Evolutionary conservation across 2,797 vertebrate genomes (phyloP), one percentile per base, ranked within the genome.

Genomic region (Pelodytes ibericus): DNA sequence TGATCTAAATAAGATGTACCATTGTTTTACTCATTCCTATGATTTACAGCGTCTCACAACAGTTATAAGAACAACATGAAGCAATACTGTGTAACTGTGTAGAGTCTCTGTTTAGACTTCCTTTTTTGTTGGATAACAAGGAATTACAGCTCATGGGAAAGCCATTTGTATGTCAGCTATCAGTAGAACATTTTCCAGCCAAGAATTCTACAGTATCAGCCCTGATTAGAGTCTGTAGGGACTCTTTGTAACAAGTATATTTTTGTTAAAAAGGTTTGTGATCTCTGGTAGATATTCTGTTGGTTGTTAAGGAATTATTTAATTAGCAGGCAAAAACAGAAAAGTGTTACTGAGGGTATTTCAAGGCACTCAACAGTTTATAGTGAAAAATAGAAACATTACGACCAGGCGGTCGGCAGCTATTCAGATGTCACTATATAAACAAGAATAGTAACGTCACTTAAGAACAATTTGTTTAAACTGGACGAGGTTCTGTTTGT

Each of bases 391-490:
- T 31, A 51, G 13, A 22, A 47, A 47, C 4, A 24, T 9, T 31
- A 11, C 13, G 22, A 70, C 3, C 51, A 20, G 22, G 25, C 22
- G 36, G 20, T 27, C 53, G 7, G 33, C 24, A 59, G 15, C 27
- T 27, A 70, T 51, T 69, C 49, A 27, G 2, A 26, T 27, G 20
- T 18, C 22, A 29, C 33, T 11, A 58, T 3, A 27, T 58, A 58
- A 58, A 58, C 18, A 47, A 47, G 44, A 10, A 47, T 8, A 15
- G 56, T 70, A 53, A 59, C 11, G 22, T 70, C 7, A 59, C 2
- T 3, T 33, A 3, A 39, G 11, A 66, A 16, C 8, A 16, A 59
- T 58, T 70, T 69, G 47, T 57, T 69, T 57, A 10, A 59, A 5
- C 33, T 58, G 31, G 16, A 70, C 6, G 16, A 22, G 26, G 13